A percentile compares a stretch with the other conserved stretches of the same genome.
Conservation (phyloP, 1,140 invertebrate genomes). For the Pomacea maculata region DNA sequence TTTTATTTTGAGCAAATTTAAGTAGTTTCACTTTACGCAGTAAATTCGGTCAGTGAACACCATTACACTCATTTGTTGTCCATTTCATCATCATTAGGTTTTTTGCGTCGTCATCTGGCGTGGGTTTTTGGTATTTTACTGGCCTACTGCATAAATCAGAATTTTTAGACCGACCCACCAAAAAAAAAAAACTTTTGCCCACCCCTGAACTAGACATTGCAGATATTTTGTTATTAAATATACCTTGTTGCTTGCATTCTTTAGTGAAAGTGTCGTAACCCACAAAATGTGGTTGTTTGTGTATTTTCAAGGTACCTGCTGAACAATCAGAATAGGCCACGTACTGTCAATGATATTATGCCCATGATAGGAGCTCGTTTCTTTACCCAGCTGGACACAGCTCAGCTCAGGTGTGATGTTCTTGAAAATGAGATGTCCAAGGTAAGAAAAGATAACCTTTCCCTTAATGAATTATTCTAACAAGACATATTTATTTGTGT, state of each 20-base stretch:
- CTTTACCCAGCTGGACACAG: conserved; percentile 92
- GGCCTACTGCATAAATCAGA: no score
- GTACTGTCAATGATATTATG: conserved; percentile 95
- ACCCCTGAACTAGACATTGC: no score
- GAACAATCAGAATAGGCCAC: conserved; percentile 73
- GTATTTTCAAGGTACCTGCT: conserved; percentile 74
- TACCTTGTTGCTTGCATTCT: neutral
- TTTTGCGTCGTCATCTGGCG: no score
- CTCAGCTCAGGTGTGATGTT: conserved; percentile 85
- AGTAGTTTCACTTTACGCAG: no score
- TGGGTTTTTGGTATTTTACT: no score
- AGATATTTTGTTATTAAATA: no score
- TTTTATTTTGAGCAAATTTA: no score
- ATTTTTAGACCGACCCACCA: no score
- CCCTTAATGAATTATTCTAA: neutral
- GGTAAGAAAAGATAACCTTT: conserved; percentile 41
- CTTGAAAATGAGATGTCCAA: conserved; percentile 90
- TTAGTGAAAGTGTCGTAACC: neutral
- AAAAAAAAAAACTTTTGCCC: no score
- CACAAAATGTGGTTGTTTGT: neutral
- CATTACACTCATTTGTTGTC: no score
- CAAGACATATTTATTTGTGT: neutral
- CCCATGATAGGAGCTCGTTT: conserved; percentile 98
- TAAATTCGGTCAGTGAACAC: no score
- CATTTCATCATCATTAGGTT: no score